phyloP scores from a whole-genome alignment of 2,113 vertebrate genomes.

The Burhinus bistriatus region DNA sequence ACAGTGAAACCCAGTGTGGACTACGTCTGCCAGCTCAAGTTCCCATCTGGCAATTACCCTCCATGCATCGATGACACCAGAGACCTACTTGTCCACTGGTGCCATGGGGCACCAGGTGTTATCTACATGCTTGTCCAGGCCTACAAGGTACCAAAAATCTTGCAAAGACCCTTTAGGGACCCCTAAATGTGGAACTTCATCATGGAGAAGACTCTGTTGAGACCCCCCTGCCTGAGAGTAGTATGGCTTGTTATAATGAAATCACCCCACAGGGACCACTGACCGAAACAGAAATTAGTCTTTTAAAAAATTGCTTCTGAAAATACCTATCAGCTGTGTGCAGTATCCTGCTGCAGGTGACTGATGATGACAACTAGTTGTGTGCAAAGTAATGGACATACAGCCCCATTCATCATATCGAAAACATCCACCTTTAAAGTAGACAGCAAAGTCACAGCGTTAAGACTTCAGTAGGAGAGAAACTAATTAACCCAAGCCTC shows the following conservation, averaged over 20 bases:
- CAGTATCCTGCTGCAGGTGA: background rate
- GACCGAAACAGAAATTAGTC: background rate
- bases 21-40: conserved; percentile 86
- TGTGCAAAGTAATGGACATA: background rate
- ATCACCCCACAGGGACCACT: background rate
- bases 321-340: background rate
- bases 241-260: background rate
- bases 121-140: conserved; percentile 96
- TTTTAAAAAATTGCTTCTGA: background rate
- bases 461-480: background rate
- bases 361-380: background rate
- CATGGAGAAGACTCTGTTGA: background rate
- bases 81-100: conserved; percentile 96
- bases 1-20: conserved; percentile 92
- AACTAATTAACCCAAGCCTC: background rate
- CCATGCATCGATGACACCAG: conserved; percentile 85
- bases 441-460: background rate
- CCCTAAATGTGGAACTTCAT: background rate
- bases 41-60: conserved; percentile 91
- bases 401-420: background rate
- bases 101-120: conserved; percentile 91
- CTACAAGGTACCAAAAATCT: conserved; percentile 79
- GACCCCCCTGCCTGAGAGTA: background rate
- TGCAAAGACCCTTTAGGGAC: background rate
- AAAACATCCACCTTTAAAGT: background rate